phyloP scores from a whole-genome alignment of 2,888 invertebrate genomes.

The Orchesella flavescens region DNA sequence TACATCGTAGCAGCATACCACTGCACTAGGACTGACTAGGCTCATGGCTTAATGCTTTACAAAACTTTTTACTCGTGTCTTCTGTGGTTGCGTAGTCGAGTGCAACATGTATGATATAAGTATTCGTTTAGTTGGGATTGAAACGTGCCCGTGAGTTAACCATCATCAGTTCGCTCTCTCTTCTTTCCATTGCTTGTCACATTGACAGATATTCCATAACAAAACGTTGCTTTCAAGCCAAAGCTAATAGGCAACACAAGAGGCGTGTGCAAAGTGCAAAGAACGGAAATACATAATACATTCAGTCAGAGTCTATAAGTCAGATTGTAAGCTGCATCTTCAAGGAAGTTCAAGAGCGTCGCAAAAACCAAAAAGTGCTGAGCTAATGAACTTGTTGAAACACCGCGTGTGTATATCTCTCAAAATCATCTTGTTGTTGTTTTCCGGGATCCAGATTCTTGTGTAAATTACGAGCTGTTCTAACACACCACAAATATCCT shows the following conservation, averaged over 20 bases:
- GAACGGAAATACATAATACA: not conserved
- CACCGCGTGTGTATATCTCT: not conserved
- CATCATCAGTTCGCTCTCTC: not conserved
- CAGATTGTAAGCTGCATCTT: not conserved
- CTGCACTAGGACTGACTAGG: too few relatives aligned
- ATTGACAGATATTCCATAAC: not conserved
- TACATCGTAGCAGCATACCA: too few relatives aligned
- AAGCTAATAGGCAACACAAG: not conserved
- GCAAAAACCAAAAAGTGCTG: too few relatives aligned
- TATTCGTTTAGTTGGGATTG: not conserved
- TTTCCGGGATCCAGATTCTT: slow-evolving; percentile 43
- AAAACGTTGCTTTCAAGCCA: not conserved
- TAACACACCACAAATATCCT: too few relatives aligned
- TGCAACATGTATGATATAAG: too few relatives aligned
- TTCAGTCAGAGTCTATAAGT: too few relatives aligned
- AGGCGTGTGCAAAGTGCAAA: not conserved
- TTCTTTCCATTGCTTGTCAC: not conserved
- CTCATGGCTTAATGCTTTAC: too few relatives aligned
- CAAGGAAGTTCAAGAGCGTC: slow-evolving; percentile 31
- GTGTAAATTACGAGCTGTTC: not conserved
- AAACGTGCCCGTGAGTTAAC: slow-evolving; percentile 1
- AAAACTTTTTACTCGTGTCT: too few relatives aligned
- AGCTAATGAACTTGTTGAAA: slow-evolving; percentile 18
- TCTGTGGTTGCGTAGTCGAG: too few relatives aligned
- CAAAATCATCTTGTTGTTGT: not conserved